These are phyloP conservation scores for Leucoraja erinaceus DNA, from an alignment of 2,113 vertebrate species.

Conservation along the genomic window DNA sequence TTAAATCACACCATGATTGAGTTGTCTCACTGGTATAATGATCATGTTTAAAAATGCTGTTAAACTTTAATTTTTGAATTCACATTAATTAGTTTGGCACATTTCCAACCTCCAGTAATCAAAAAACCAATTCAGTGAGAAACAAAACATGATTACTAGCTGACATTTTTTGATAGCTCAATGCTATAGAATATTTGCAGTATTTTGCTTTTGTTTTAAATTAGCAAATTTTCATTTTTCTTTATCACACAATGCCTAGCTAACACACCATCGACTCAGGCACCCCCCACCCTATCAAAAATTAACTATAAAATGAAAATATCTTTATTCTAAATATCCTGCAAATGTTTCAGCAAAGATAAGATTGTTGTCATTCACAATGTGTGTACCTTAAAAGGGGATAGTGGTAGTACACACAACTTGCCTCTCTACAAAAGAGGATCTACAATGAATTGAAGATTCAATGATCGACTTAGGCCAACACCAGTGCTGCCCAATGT, in stretches of 20 bases:
- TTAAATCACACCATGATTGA: not conserved
- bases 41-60: not conserved
- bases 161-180: not conserved
- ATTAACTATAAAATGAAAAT: not conserved
- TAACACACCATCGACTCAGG: not conserved
- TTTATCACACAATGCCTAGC: not conserved
- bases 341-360: not conserved
- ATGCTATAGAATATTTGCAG: not conserved
- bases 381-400: too few relatives aligned
- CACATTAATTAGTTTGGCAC: conserved; percentile 19
- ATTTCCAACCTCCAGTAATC: not conserved
- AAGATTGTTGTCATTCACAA: not conserved
- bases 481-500: too few relatives aligned
- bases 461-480: too few relatives aligned
- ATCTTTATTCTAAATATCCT: not conserved
- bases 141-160: not conserved
- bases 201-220: not conserved
- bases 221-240: not conserved
- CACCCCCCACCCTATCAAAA: not conserved
- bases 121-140: not conserved
- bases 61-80: not conserved
- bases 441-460: not conserved
- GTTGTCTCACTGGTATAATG: not conserved
- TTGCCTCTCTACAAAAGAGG: not conserved
- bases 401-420: too few relatives aligned